Percentiles rank a stretch among this genome's conserved stretches.
phyloP scores from a whole-genome alignment of 2,797 vertebrate genomes.

The Etheostoma perlongum region DNA sequence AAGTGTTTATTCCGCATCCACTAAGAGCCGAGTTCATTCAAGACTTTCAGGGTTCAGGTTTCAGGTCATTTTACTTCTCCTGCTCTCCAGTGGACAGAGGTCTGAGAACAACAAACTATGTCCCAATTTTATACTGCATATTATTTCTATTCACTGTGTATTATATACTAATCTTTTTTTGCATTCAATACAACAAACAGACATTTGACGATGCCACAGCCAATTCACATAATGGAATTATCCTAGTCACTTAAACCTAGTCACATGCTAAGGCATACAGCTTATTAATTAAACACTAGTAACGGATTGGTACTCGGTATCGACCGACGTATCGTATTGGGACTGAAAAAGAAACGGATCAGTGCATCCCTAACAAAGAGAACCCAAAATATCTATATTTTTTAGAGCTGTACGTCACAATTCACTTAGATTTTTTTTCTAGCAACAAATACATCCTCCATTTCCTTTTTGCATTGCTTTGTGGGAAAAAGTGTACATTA shows the following conservation, averaged over 20 bases:
- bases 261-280: no score
- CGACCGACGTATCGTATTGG: no score
- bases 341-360: no score
- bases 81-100: background rate
- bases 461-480: background rate
- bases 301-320: no score
- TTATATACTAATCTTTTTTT: background rate
- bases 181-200: background rate
- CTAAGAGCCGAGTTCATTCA: constrained; percentile 58
- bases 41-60: constrained; percentile 42
- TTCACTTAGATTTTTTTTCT: background rate
- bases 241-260: no score
- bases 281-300: no score
- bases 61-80: constrained; percentile 38
- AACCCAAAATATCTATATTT: no score
- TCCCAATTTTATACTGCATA: background rate
- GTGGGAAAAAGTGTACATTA: background rate
- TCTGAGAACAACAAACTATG: constrained; percentile 2
- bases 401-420: background rate
- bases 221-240: background rate
- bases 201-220: background rate
- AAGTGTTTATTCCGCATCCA: constrained; percentile 50
- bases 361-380: no score
- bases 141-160: background rate
- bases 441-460: background rate